These are phyloP conservation scores for Helostoma temminkii DNA, from an alignment of 2,797 vertebrate species.

Conservation along the genomic window DNA sequence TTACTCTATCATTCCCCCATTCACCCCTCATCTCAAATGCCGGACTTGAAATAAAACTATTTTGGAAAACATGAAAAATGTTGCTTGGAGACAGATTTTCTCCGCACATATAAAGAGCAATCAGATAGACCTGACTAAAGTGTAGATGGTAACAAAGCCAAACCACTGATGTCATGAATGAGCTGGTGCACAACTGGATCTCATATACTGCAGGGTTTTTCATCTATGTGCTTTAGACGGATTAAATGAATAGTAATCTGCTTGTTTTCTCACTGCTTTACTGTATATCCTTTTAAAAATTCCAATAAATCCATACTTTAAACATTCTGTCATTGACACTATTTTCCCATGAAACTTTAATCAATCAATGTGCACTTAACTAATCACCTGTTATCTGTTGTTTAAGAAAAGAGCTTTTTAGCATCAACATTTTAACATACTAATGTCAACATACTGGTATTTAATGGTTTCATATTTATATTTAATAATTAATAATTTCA, in stretches of 20 bases:
- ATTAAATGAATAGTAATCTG: constrained; percentile 3
- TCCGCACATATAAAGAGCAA: constrained; percentile 54
- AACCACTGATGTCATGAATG: constrained; percentile 68
- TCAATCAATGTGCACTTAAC: constrained; percentile 1
- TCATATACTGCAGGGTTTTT: constrained; percentile 49
- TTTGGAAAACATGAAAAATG: constrained; percentile 75
- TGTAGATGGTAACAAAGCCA: constrained; percentile 62
- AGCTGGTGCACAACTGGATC: constrained; percentile 54
- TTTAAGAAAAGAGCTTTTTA: not conserved
- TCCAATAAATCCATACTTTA: constrained; percentile 33
- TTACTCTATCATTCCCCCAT: not conserved
- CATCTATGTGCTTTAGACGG: constrained; percentile 21
- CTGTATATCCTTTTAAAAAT: not conserved
- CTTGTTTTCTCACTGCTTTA: not conserved
- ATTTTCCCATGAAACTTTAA: constrained; percentile 22
- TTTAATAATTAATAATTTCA: no score
- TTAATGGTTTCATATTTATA: no score
- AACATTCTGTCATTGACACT: constrained; percentile 15
- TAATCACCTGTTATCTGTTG: constrained; percentile 11
- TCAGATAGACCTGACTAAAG: constrained; percentile 57
- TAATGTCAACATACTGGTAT: not conserved
- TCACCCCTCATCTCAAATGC: not conserved
- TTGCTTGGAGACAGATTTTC: constrained; percentile 71
- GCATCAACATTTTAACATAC: not conserved
- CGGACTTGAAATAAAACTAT: constrained; percentile 31